phyloP scores from a whole-genome alignment of 2,797 vertebrate genomes.

The Dendrocincla tyrannina region DNA sequence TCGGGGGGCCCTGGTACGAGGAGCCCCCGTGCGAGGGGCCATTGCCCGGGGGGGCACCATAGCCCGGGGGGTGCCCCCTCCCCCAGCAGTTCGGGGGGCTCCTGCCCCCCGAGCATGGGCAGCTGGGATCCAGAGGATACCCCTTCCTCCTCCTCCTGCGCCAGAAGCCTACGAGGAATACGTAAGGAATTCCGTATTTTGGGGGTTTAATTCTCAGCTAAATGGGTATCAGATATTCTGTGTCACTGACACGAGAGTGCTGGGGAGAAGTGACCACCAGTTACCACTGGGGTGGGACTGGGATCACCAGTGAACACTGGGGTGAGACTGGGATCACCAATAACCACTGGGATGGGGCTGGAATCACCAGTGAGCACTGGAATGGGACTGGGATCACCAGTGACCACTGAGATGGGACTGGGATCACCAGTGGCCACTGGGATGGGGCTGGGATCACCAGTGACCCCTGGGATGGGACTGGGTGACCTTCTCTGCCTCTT shows the following conservation, averaged over 20 bases:
- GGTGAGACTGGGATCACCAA: not conserved
- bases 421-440: accelerated
- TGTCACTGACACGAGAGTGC: not conserved
- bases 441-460: not conserved
- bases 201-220: not conserved
- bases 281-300: not conserved
- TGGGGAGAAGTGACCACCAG: not conserved
- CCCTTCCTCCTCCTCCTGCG: slow-evolving; percentile 81
- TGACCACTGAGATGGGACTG: not conserved
- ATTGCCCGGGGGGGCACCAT: slow-evolving; percentile 84
- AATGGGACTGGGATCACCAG: not conserved
- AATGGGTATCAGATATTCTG: accelerated
- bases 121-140: slow-evolving; percentile 88
- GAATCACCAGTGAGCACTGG: no score
- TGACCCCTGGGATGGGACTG: not conserved
- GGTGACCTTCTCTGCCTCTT: not conserved
- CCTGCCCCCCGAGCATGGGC: slow-evolving; percentile 85
- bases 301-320: not conserved
- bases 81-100: slow-evolving; percentile 80
- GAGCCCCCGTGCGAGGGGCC: slow-evolving; percentile 85
- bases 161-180: slow-evolving; percentile 92
- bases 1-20: slow-evolving; percentile 86
- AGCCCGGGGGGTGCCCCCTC: slow-evolving; percentile 84
- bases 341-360: not conserved
- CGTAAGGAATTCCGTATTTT: slow-evolving; percentile 76